Conservation (phyloP, 2,797 vertebrate genomes). For the Emys orbicularis region DNA sequence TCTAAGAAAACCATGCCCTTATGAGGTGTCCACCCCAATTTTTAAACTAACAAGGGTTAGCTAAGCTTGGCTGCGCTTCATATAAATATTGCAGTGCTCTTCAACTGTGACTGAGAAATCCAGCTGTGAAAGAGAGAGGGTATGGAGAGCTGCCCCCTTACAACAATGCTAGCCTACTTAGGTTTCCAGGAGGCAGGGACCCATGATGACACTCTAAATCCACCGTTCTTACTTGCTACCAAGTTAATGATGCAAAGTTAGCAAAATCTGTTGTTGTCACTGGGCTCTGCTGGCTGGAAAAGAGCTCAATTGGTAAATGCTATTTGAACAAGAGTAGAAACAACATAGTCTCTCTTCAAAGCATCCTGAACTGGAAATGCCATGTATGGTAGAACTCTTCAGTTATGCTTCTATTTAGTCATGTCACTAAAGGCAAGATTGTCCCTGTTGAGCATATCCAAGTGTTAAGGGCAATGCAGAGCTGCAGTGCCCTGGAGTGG, state of each 20-base stretch:
- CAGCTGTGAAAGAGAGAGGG: not conserved
- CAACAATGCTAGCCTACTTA: rapidly evolving
- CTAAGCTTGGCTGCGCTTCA: not conserved
- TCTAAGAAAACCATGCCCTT: not conserved
- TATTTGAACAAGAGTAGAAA: not conserved
- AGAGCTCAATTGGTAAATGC: not conserved
- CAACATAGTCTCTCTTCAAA: not conserved
- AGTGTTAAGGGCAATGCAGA: not conserved
- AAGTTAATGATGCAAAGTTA: not conserved
- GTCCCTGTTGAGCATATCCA: not conserved
- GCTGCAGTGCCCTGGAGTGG: not conserved
- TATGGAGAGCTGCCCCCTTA: not conserved
- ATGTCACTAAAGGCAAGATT: not conserved
- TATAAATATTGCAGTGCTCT: rapidly evolving
- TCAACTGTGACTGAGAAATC: not conserved
- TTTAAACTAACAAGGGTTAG: not conserved
- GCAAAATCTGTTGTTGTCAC: not conserved
- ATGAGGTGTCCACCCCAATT: not conserved
- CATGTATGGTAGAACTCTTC: not conserved
- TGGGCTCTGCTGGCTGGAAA: not conserved
- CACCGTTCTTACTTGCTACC: not conserved
- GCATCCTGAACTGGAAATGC: not conserved
- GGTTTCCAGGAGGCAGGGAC: not conserved
- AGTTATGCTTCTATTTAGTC: not conserved
- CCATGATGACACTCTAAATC: not conserved